Base-by-base conservation (phyloP, 2,113 vertebrate species). In the Actenoides lindsayi region DNA sequence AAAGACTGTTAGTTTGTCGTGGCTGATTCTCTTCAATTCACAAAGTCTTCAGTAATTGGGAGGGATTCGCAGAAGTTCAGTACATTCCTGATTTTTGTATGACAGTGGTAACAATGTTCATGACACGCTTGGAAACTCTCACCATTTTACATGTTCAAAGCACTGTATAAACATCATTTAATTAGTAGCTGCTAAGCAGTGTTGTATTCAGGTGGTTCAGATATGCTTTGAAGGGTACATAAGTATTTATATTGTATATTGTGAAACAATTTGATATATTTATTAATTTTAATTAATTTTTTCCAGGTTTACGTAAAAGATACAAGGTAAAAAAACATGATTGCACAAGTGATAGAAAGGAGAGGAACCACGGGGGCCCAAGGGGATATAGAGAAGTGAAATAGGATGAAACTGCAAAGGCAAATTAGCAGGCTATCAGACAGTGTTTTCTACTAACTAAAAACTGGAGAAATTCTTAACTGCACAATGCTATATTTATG, bases 1-100 rank as follows among this genome's bases (percentile, higher is more conserved):
- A 73, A 97, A 95, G 92, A 65, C 59, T 93, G 81, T 85, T 95
- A 89, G 53, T 87, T 94, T 94, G 86, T 92, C n/a, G 1, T 44
- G 65, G 37, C 77, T 85, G 74, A 95, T 95, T 87, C 77, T 82
- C 65, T 84, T 93, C 93, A 84, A 0, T 54, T 82, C 77, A 44
- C 81, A 57, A 83, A 84, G 74, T 63, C 63, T 77, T 80, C 3
- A 1, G 81, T 94, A 94, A 94, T 23, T 91, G 87, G 77, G 93
- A 84, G 67, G 89, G 87, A 82, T 94, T 94, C 88, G 74, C 59
- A 93, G 83, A 73, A 79, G 59, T 76, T 95, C 31, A 70, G 81
- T 33, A 17, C 82, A 86, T 93, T 94, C 91, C 84, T 92, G 65
- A 19, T 87, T 94, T 93, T 77, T 84, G 74, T 86, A 6, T 31